Base-by-base conservation (phyloP, 1,140 invertebrate genomes). In the Zaprionus ornatus region DNA sequence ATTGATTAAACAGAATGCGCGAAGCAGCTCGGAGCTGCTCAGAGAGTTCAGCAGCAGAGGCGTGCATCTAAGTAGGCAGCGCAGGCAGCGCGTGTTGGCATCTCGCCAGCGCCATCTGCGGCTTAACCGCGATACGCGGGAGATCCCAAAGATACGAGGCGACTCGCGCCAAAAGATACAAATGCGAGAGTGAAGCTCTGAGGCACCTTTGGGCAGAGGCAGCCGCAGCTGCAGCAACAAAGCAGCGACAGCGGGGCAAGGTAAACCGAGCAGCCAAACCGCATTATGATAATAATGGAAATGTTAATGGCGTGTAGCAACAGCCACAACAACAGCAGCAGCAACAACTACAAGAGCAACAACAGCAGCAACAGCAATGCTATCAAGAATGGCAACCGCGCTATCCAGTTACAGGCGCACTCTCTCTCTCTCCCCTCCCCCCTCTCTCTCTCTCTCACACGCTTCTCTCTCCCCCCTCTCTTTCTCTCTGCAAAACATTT, bases 251-350 rank as follows among this genome's bases (percentile, higher is more conserved):
- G 67, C 71, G 68, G 65, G 63, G 66, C 69, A 86, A 79, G 77
- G 82, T 68, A 64, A 73, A 63, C 59, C 63, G 63, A 64, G 59
- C 42, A 52, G 54, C 62, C 77, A 74, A 62, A 76, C 74, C 73
- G 67, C 84, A 88, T 87, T 87, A 87, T 87, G 84, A 87, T 87
- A 87, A 87, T 88, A 88, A 88, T 87, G 84, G 68, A 78, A 87
- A 83, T 87, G 84, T 64, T 75, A 80, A 81, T 78, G 42, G 27
- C 65, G 56, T 61, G 64, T 59, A 77, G 27, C 40, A 72, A 42
- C 66, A 60, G 50, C 35, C 54, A 66, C 54, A 72, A 56, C 40
- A 57, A 54, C 9, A 57, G 42, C n/a, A 21, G 32, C n/a, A 45
- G 7, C 25, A 73, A 75, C 64, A 50, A 9, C 45, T 54, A 23